A percentile compares a stretch with the other conserved stretches of the same genome.
Conservation (phyloP, 2,113 vertebrate genomes). For the Peromyscus leucopus region DNA sequence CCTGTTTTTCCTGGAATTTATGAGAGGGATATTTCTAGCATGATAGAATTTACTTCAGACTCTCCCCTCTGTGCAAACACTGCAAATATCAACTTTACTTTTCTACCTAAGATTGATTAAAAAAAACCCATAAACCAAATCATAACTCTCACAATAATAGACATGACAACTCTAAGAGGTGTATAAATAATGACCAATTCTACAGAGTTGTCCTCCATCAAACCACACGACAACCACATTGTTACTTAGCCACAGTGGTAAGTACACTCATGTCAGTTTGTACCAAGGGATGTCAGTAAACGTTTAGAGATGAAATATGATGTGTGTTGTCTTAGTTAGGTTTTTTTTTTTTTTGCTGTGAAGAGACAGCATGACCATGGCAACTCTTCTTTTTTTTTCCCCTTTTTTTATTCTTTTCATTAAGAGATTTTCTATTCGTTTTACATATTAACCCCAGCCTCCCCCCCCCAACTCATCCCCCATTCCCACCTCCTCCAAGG, state of each 20-base stretch:
- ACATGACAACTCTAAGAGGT: background rate
- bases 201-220: background rate
- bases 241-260: background rate
- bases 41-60: background rate
- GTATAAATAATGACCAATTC: background rate
- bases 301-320: background rate
- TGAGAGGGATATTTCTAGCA: constrained; percentile 3
- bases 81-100: background rate
- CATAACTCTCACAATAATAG: background rate
- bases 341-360: background rate
- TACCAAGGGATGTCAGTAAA: background rate
- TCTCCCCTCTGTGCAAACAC: background rate
- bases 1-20: constrained; percentile 1
- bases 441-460: no score
- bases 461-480: no score
- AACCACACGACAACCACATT: background rate
- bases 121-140: background rate
- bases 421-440: no score
- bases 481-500: no score
- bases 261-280: background rate
- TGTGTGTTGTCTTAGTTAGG: background rate
- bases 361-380: background rate
- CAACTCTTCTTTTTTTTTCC: background rate
- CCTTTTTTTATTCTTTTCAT: no score
- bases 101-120: background rate